Evolutionary conservation across 2,113 vertebrate species (phyloP), one percentile per base, ranked within the genome.

Genomic region (Hippocampus comes): DNA sequence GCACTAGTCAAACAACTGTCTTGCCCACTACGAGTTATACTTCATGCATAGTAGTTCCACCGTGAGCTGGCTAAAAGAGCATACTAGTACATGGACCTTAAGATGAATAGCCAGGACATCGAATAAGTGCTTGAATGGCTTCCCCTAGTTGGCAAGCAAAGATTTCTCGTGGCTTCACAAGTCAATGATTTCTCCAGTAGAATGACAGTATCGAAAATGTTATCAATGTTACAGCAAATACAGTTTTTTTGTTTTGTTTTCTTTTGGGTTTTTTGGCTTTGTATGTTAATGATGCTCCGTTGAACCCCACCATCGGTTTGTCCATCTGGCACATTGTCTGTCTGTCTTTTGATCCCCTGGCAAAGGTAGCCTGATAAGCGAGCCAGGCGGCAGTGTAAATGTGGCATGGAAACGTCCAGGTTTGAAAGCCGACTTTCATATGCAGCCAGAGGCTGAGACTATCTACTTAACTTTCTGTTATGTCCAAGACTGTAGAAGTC

Each of bases 251-350:
- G 25, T 25, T 21, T 27, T 9, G 4, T 15, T 55, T 7, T 1
- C 5, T 63, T 6, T 41, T 30, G 34, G 5, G 34, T 7, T 12
- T 42, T 9, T 2, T 5, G 38, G 38, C 48, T 74, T 55, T 73
- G 11, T 65, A 51, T 65, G 69, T 79, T 73, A 79, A 63, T 74
- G 70, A 75, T 68, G 72, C 75, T 81, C 70, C 38, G 63, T n/a
- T 79, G 82, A 82, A 84, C 72, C 68, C 78, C 10, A 42, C 86
- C 80, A 86, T 88, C 83, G 86, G 87, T 85, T 77, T 68, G 74
- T 83, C 87, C 84, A 86, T 86, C 87, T 87, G 87, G 67, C 70
- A 70, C 67, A 51, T 9, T 73, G 74, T 81, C 77, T 64, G 66
- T 79, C 73, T 69, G 77, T 70, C 74, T 74, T 79, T 71, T 46